Base-by-base conservation (phyloP, 2,797 vertebrate species). In the Catostomus latipinnis region DNA sequence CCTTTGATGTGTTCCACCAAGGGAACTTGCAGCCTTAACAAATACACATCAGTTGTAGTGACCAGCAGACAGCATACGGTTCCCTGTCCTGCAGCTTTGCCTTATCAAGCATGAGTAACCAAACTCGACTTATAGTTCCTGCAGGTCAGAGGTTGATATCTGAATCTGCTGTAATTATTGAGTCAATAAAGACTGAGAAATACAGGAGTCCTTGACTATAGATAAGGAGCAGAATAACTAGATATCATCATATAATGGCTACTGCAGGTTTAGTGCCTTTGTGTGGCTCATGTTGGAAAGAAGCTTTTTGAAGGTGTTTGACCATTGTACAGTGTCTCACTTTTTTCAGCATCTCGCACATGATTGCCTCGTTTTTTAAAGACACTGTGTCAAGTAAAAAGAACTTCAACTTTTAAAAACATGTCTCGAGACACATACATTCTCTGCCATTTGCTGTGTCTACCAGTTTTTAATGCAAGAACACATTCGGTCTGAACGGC, bases 111-210 rank as follows among this genome's bases (percentile, higher is more conserved):
- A 74, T 34, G 78, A 67, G 81, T 87, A 89, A 84, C 83, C 86
- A 89, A 86, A 86, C 86, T 85, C 81, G 80, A 71, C 72, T 88
- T 83, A 87, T 87, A 87, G 87, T 65, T 80, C 83, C 83, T 88
- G 78, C 84, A 92, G 89, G 92, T 92, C 89, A 92, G 88, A 72
- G 78, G 82, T 79, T 82, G 89, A 86, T 85, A 73, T 89, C 80
- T 68, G 86, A 91, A 88, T 83, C 53, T 72, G 83, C 88, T 76
- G 89, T 34, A 3, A 34, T 34, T 34, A 34, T 34, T 34, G 34
- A 34, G 34, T 34, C 34, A 34, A 34, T 34, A 34, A 34, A 34
- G 2, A 87, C 81, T 78, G 77, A 68, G 81, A 86, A 85, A 85
- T 63, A 83, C 54, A 83, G 16, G 7, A 82, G 68, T 34, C 65